Conservation (phyloP, 2,888 invertebrate genomes). For the Crossocerus cetratus region DNA sequence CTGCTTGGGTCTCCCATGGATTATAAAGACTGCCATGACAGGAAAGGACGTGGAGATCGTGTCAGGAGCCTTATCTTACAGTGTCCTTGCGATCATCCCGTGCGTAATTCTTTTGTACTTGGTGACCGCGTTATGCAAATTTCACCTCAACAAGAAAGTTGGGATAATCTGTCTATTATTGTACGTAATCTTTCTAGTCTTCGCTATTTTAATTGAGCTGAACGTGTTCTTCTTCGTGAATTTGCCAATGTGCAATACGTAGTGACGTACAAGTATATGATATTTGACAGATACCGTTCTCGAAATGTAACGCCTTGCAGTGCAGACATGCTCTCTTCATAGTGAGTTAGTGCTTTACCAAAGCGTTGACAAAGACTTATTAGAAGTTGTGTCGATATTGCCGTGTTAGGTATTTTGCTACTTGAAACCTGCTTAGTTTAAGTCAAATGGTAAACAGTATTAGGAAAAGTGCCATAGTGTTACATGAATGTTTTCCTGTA, state of each 20-base stretch:
- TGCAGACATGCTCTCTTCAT: no score
- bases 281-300: no score
- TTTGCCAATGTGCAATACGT: constrained; percentile 63
- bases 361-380: no score
- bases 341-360: no score
- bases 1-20: constrained; percentile 91
- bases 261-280: no score
- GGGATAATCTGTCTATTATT: constrained; percentile 83
- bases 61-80: constrained; percentile 89
- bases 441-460: no score
- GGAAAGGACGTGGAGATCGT: constrained; percentile 82
- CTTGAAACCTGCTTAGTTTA: no score
- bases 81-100: constrained; percentile 86
- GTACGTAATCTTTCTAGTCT: constrained; percentile 85
- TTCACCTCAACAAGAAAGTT: constrained; percentile 83
- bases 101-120: constrained; percentile 86
- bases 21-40: constrained; percentile 83
- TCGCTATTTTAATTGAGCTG: constrained; percentile 89
- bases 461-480: no score
- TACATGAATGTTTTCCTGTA: no score
- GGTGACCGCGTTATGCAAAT: constrained; percentile 84
- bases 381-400: no score
- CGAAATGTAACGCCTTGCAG: no score
- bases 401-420: no score
- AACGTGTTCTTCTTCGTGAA: constrained; percentile 81